phyloP scores from a whole-genome alignment of 2,888 invertebrate genomes.

The Hofmannophila pseudospretella region DNA sequence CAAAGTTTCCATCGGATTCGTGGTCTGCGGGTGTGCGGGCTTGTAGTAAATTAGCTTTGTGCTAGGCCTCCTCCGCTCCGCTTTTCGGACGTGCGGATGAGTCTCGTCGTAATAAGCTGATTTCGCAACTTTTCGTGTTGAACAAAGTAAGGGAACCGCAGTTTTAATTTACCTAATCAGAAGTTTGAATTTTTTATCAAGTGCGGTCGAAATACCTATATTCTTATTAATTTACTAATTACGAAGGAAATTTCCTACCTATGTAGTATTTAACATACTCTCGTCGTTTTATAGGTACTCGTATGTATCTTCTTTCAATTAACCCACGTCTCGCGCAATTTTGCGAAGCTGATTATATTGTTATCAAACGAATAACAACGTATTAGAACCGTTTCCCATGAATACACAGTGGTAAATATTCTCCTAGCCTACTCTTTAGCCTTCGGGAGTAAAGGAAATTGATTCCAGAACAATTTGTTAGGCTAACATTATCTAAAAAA shows the following conservation, averaged over 20 bases:
- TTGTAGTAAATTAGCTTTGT: slow-evolving; percentile 1
- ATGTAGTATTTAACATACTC: too few relatives aligned
- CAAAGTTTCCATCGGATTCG: slow-evolving; percentile 2
- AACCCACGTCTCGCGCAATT: slow-evolving; percentile 14
- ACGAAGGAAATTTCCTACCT: too few relatives aligned
- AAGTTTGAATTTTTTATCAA: slow-evolving; percentile 2
- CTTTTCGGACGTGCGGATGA: neutral
- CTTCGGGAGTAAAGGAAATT: neutral
- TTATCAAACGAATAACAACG: slow-evolving; percentile 15
- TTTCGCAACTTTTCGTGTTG: neutral
- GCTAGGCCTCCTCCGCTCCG: neutral
- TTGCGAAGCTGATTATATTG: slow-evolving; percentile 14
- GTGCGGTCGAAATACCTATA: too few relatives aligned
- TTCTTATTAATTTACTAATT: too few relatives aligned
- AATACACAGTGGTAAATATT: slow-evolving; percentile 7
- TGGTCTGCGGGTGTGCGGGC: neutral
- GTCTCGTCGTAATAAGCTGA: slow-evolving; percentile 8
- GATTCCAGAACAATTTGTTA: neutral
- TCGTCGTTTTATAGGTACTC: too few relatives aligned
- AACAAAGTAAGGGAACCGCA: neutral
- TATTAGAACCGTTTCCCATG: slow-evolving; percentile 13
- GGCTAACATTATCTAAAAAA: neutral
- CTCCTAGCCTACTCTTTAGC: too few relatives aligned
- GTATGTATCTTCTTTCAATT: neutral
- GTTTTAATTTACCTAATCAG: neutral